Evolutionary conservation across 2,888 invertebrate species (phyloP), one percentile per base, ranked within the genome.

Genomic region (Xylophagus ater): DNA sequence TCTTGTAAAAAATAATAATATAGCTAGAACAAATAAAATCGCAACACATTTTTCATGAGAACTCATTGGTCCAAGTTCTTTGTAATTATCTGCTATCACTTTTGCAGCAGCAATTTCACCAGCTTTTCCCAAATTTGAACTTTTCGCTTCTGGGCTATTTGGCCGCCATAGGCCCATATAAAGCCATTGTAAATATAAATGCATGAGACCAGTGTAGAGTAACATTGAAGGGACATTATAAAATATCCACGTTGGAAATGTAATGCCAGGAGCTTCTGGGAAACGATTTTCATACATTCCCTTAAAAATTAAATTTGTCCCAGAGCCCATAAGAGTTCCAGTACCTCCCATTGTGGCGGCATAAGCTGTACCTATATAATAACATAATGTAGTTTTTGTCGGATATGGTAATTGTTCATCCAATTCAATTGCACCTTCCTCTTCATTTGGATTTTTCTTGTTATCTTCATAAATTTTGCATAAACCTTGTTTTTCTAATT

Each of bases 1-100:
- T 33, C 92, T 74, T 60, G 90, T 84, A 60, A 93, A 84, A 81
- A 92, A 94, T 52, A 93, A 70, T 37, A 82, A 54, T 10, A 93
- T 81, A 7, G 90, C 78, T 9, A 81, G 48, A 18, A 83, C 59
- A 60, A 94, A 94, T 36, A 86, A 67, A 4, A 73, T 45, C 17
- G 81, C 81, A 0, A 86, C 81, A 35, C 72, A 69, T 59, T 67
- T 72, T 62, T 89, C 87, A 49, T 87, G 85, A 67, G 81, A 81
- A 10, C 74, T 74, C 58, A 84, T 74, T 1, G 80, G 79, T 24
- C 90, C 90, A 33, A 90, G 70, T 48, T 79, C 81, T 44, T 71
- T 71, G 65, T 88, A 83, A 55, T 81, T 81, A 44, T 77, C 74
- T 41, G 74, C 71, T 52, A 90, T 84, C 9, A 87, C 74, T 45